phyloP scores from a whole-genome alignment of 2,888 invertebrate genomes.

The Melangyna quadrimaculata region DNA sequence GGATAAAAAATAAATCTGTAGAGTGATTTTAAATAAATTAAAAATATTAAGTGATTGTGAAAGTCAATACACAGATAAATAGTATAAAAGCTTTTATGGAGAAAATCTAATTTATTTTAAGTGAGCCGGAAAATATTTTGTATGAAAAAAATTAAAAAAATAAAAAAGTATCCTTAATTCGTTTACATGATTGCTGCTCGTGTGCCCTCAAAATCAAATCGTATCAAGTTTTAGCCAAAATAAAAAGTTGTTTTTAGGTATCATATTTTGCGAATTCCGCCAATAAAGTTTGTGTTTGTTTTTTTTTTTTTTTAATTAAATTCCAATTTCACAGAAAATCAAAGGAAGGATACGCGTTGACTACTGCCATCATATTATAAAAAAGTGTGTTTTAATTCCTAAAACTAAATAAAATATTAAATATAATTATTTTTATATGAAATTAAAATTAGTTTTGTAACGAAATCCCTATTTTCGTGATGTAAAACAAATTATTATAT shows the following conservation, averaged over 20 bases:
- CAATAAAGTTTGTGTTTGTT: not conserved
- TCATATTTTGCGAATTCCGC: not conserved
- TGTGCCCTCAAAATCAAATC: constrained; percentile 7
- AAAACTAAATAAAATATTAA: not conserved
- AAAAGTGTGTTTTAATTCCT: constrained; percentile 13
- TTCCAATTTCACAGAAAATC: constrained; percentile 40
- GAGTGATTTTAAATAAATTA: not conserved
- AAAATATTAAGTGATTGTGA: constrained; percentile 5
- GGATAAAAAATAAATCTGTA: not conserved
- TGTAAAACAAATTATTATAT: not conserved
- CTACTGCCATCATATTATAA: not conserved
- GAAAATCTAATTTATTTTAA: constrained; percentile 4
- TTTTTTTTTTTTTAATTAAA: not conserved
- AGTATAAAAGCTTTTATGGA: not conserved
- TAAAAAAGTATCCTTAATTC: constrained; percentile 34
- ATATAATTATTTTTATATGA: not conserved
- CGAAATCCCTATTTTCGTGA: not conserved
- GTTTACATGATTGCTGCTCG: constrained; percentile 54
- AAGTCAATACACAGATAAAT: not conserved
- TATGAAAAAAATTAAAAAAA: not conserved
- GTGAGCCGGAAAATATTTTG: not conserved
- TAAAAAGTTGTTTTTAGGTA: constrained; percentile 21
- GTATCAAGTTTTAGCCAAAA: not conserved
- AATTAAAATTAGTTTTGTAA: not conserved
- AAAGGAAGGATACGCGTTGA: constrained; percentile 45